Evolutionary conservation across 2,113 vertebrate species (phyloP).

Genomic region (Haemorhous mexicanus): DNA sequence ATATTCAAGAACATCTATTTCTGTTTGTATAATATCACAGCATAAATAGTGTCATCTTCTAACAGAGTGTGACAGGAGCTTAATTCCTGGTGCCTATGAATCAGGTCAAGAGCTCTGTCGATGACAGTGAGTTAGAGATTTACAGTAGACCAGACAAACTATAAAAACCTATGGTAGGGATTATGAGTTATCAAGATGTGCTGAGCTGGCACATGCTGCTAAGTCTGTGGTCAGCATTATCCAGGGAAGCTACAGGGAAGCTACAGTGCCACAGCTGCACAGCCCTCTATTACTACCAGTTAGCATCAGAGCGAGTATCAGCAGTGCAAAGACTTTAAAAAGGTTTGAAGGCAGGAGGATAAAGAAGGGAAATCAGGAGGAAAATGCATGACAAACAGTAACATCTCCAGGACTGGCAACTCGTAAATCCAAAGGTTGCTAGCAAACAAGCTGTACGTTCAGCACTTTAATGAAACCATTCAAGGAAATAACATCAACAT

Average conservation of each 20-base stretch:
- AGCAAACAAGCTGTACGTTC: conserved; percentile 44
- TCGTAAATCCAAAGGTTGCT: conserved; percentile 53
- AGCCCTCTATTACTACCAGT: conserved; percentile 47
- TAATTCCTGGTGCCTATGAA: conserved; percentile 61
- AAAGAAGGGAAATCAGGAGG: conserved; percentile 44
- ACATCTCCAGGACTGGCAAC: conserved; percentile 22
- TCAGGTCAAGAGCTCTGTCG: conserved; percentile 38
- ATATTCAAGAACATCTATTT: conserved; percentile 26
- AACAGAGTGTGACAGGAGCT: conserved; percentile 39
- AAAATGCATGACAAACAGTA: conserved; percentile 61
- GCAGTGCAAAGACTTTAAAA: conserved; percentile 37
- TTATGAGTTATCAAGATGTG: conserved; percentile 69
- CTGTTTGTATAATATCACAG: conserved; percentile 18
- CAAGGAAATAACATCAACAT: conserved; percentile 40
- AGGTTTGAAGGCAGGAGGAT: conserved; percentile 36
- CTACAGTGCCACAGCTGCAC: conserved; percentile 18
- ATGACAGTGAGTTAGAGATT: conserved; percentile 65
- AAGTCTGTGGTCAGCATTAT: conserved; percentile 51
- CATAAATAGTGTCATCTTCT: conserved; percentile 25
- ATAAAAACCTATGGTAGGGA: conserved; percentile 62
- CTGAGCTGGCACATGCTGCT: conserved; percentile 64
- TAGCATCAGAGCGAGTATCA: not conserved
- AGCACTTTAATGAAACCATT: conserved; percentile 56
- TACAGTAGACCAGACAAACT: conserved; percentile 62
- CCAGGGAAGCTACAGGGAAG: conserved; percentile 14